Conservation (phyloP, 2,113 vertebrate genomes). For the Alethe castanea region DNA sequence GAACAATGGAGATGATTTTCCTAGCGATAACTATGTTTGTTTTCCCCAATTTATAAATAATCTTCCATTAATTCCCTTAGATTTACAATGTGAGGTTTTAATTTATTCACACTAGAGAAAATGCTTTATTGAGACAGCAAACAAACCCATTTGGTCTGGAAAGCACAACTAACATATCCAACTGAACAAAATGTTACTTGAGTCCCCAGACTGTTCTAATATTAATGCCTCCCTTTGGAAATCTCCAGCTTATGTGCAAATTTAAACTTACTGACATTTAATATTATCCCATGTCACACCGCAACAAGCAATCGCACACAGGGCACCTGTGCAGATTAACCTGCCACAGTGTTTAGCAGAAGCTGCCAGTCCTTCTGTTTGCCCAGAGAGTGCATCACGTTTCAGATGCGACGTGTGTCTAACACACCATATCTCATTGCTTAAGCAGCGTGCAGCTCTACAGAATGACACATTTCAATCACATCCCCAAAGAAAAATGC, state of each 20-base stretch:
- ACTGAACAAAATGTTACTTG: background rate
- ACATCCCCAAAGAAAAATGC: background rate
- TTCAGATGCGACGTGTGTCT: accelerated
- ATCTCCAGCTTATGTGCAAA: background rate
- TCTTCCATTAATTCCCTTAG: background rate
- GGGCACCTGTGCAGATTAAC: background rate
- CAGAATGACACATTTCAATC: background rate
- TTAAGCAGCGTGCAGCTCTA: background rate
- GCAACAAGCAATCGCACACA: background rate
- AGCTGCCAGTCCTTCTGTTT: background rate
- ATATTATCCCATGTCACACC: accelerated
- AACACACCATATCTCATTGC: background rate
- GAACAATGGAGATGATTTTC: background rate
- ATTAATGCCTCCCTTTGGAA: background rate
- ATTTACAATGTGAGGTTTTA: background rate
- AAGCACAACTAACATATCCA: background rate
- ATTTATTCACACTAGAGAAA: background rate
- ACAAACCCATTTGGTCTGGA: background rate
- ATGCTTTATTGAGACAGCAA: background rate
- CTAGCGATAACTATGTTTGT: background rate
- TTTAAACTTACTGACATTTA: background rate
- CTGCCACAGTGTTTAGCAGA: background rate
- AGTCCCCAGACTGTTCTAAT: background rate
- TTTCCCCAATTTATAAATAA: background rate
- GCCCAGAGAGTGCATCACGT: background rate